phyloP scores from a whole-genome alignment of 37 sponge, comb jelly and placozoan species.

The Mnemiopsis leidyi region DNA sequence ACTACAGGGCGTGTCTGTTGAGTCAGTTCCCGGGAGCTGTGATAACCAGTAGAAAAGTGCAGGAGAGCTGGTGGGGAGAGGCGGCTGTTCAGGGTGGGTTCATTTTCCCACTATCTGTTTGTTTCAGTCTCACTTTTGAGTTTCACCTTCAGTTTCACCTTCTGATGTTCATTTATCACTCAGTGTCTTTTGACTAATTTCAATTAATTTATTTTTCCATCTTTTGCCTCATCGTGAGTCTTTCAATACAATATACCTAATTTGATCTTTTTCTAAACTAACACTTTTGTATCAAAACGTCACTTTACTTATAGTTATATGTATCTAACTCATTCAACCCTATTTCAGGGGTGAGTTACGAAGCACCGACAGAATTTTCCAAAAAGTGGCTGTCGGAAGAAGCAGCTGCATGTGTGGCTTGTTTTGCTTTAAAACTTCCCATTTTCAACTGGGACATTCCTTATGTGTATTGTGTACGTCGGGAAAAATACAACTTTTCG shows the following conservation, averaged over 20 bases:
- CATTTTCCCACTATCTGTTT: not conserved
- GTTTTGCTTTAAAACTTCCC: not conserved
- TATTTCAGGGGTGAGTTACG: not conserved
- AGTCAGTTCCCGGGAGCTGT: not conserved
- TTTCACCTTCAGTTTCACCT: too few species aligned
- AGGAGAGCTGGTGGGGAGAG: slow-evolving; percentile 38
- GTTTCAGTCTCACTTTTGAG: too few species aligned
- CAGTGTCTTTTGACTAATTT: too few species aligned
- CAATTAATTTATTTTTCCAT: too few species aligned
- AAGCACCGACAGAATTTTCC: not conserved
- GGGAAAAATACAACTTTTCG: slow-evolving; percentile 7
- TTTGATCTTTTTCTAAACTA: too few species aligned
- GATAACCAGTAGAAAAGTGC: not conserved
- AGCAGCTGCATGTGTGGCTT: not conserved
- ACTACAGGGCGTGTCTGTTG: slow-evolving; percentile 9
- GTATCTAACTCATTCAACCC: too few species aligned
- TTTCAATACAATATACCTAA: too few species aligned
- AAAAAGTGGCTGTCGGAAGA: slow-evolving; percentile 35
- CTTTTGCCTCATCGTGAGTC: too few species aligned
- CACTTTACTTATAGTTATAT: too few species aligned
- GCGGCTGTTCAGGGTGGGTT: not conserved
- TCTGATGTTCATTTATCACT: too few species aligned
- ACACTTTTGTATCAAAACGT: too few species aligned
- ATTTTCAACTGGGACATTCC: not conserved
- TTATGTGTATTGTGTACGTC: not conserved